Evolutionary conservation across 2,113 vertebrate genomes (phyloP), one percentile per base, ranked within the genome.

Genomic region (Macrotus californicus): DNA sequence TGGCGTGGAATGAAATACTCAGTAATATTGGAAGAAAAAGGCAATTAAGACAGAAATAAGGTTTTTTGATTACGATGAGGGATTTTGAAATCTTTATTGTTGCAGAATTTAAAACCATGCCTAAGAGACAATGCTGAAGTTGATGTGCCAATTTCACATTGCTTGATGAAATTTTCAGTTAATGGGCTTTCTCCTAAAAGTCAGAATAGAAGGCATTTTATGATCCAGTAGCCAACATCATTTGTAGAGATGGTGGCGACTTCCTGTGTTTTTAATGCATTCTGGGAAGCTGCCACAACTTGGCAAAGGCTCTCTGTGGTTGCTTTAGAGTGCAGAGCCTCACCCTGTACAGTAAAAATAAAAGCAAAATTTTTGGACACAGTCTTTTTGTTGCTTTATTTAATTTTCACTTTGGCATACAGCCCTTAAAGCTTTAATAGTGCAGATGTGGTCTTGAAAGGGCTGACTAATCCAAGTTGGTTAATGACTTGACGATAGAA

Each of bases 331-430:
- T 61, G 70, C 67, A 80, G 69, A 83, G 73, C 36, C 66, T 80
- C 76, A 73, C 59, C 94, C 69, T 83, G 46, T 54, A 50, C 67
- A 79, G 87, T 75, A 89, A 93, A 96, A 95, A 91, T 96, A 96
- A 97, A 97, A 89, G 82, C 89, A 93, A 89, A 95, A 83, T 96
- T 95, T 94, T 88, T 95, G 95, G 86, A 92, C 92, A 80, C 69
- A 67, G 89, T 73, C 39, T 87, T 91, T 93, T 95, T 88, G 89
- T 96, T 97, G 86, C 95, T 91, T 97, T 96, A 97, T 97, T 97
- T 95, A 96, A 97, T 97, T 97, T 97, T 97, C 93, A 93, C 92
- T 77, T 97, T 97, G 96, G 96, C 96, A 70, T 79, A 14, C 64
- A 70, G 86, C 94, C 96, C 86, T 94, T 89, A 75, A 59, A 87